Evolutionary conservation across 2,888 invertebrate species (phyloP).

Genomic region (Scrobipalpa atriplicella): DNA sequence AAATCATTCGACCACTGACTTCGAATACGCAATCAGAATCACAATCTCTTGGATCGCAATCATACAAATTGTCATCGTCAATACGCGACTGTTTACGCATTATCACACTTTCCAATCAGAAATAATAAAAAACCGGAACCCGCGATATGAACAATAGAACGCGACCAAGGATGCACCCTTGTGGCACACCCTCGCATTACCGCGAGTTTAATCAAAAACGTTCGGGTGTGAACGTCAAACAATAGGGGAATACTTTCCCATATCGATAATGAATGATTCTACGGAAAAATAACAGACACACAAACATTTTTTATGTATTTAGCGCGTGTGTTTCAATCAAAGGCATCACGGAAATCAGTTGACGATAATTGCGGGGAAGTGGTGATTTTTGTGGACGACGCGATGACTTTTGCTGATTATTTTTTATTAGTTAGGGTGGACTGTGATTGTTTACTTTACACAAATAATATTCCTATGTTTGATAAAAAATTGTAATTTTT

Average conservation of each 20-base stretch:
- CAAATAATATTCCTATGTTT: neutral
- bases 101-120: constrained; percentile 39
- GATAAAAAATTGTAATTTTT: no score
- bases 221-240: constrained; percentile 78
- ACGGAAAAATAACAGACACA: constrained; percentile 65
- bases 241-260: constrained; percentile 76
- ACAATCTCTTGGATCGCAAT: constrained; percentile 1
- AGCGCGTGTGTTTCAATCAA: constrained; percentile 66
- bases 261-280: constrained; percentile 76
- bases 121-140: constrained; percentile 39
- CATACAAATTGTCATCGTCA: constrained; percentile 18
- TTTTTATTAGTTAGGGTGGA: constrained; percentile 49
- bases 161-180: constrained; percentile 68
- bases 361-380: constrained; percentile 62
- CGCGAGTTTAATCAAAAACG: constrained; percentile 74
- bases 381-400: constrained; percentile 55
- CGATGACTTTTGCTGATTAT: constrained; percentile 62
- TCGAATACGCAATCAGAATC: constrained; percentile 14
- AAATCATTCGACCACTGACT: neutral
- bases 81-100: constrained; percentile 1
- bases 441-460: constrained; percentile 36
- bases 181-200: constrained; percentile 71
- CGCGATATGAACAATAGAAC: constrained; percentile 51
- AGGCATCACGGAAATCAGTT: constrained; percentile 65
- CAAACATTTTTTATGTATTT: constrained; percentile 57